Base-by-base conservation (phyloP, 2,113 vertebrate species). In the Psephotus haematonotus region DNA sequence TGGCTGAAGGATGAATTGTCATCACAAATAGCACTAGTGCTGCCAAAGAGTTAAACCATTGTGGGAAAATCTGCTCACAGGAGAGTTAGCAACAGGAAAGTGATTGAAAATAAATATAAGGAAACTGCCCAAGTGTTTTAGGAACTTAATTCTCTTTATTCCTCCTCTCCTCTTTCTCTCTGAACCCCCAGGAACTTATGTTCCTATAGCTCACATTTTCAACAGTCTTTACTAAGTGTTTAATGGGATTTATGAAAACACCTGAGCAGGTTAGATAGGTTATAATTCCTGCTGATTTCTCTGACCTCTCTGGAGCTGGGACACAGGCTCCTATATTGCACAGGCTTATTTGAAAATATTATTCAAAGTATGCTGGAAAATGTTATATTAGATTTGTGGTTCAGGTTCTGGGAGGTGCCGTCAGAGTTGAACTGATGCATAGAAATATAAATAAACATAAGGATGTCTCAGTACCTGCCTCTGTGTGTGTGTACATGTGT, bases 251-350 rank as follows among this genome's bases (percentile, higher is more conserved):
- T 96, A 79, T 81, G 79, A 37, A 82, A 95, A 81, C 93, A 94
- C 90, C 93, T 96, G 96, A 95, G 83, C 88, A 92, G 96, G 93
- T 95, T 88, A 93, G 92, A 67, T 43, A 88, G 95, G 91, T 95
- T 86, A 81, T 28, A 81, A 86, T 81, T 94, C 86, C 96, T 76
- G 71, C 92, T 89, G 92, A 89, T 89, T 88, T 74, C 88, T 57
- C 80, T 90, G 90, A 96, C 96, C 92, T 76, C 68, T 88, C 64
- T 68, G 82, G n/a, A 64, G 71, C 65, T 23, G 68, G 79, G 55
- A 59, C 62, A 69, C 67, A 74, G 57, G 43, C 22, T 92, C 25
- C 88, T 59, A 2, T 62, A 71, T 72, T 2, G 0, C 35, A 53
- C 16, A 16, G 59, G 19, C 31, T 89, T 92, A n/a, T 81, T 71